phyloP scores from a whole-genome alignment of 1,140 invertebrate genomes.

The Microvelia longipes region DNA sequence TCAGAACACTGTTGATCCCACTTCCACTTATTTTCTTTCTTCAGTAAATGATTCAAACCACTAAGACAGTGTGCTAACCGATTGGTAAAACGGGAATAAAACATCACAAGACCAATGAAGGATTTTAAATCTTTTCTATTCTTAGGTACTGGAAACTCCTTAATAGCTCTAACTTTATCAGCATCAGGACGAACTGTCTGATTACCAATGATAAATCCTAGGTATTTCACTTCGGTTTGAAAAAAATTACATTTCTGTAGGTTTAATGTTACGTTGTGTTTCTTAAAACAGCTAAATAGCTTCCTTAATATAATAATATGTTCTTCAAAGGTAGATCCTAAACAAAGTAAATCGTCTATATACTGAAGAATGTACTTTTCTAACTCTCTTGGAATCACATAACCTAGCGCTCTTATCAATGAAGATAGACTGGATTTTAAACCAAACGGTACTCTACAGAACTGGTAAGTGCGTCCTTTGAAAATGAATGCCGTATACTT shows the following conservation, averaged over 20 bases:
- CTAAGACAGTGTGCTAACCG: background rate
- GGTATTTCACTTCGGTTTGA: background rate
- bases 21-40: background rate
- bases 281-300: background rate
- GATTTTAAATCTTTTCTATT: background rate
- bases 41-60: background rate
- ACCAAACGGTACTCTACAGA: conserved; percentile 1
- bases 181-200: background rate
- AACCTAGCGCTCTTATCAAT: background rate
- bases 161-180: background rate
- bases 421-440: background rate
- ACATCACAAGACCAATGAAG: background rate
- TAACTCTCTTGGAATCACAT: background rate
- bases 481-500: background rate
- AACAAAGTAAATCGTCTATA: background rate
- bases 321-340: background rate
- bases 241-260: background rate
- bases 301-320: background rate
- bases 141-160: background rate
- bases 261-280: background rate
- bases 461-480: background rate
- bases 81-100: background rate
- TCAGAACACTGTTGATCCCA: background rate
- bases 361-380: background rate
- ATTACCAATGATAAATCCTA: background rate